Conservation (phyloP, 2,888 invertebrate genomes). For the Cataglyphis altisquamis region DNA sequence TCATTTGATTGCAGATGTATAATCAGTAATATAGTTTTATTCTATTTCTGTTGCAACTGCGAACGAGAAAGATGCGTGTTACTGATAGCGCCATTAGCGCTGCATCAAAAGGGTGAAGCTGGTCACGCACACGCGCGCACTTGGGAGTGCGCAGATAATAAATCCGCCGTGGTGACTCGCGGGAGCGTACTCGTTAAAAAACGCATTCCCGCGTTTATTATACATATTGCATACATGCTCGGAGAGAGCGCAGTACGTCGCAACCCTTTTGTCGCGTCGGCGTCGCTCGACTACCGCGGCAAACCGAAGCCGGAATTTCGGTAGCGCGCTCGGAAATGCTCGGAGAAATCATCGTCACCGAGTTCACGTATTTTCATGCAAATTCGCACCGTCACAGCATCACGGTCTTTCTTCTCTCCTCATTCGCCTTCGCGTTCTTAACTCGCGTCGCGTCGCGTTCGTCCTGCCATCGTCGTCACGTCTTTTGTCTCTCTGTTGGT, state of each 20-base stretch:
- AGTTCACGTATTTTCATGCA: conserved; percentile 76
- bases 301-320: conserved; percentile 34
- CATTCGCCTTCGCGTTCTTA: conserved; percentile 27
- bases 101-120: conserved; percentile 57
- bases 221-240: conserved; percentile 68
- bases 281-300: conserved; percentile 64
- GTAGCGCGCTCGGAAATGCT: background rate
- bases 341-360: conserved; percentile 69
- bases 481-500: conserved; percentile 57
- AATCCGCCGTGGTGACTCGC: conserved; percentile 13
- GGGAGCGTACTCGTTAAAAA: conserved; percentile 72
- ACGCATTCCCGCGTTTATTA: conserved; percentile 61
- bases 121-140: conserved; percentile 27
- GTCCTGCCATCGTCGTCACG: conserved; percentile 22
- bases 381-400: conserved; percentile 61
- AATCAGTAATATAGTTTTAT: background rate
- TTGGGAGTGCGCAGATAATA: conserved; percentile 20
- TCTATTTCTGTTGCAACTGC: background rate
- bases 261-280: conserved; percentile 67
- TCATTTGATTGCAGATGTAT: background rate
- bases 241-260: conserved; percentile 18
- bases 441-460: conserved; percentile 15
- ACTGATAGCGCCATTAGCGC: conserved; percentile 69
- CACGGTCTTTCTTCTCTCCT: conserved; percentile 11
- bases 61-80: conserved; percentile 52